phyloP scores from a whole-genome alignment of 2,113 vertebrate genomes.

The Campylomormyrus numenius region DNA sequence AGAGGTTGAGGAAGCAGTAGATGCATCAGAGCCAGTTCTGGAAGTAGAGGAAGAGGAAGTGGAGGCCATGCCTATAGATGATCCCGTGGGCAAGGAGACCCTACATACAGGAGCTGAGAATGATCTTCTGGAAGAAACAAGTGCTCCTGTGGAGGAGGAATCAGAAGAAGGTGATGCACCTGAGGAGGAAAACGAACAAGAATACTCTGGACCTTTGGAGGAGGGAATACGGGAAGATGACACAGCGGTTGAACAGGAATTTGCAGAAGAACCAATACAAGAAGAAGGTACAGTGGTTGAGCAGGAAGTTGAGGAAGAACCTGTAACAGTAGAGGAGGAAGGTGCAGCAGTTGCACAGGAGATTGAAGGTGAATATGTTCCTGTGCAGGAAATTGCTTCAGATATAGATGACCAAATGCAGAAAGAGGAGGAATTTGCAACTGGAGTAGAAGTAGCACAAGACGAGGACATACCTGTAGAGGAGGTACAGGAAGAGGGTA shows the following conservation, averaged over 20 bases:
- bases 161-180: background rate
- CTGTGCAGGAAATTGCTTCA: background rate
- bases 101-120: background rate
- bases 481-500: background rate
- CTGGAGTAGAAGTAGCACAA: background rate
- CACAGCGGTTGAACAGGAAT: background rate
- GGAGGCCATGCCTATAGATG: background rate
- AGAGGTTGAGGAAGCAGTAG: background rate
- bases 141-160: background rate
- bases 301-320: background rate
- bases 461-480: background rate
- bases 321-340: background rate
- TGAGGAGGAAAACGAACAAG: background rate
- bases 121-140: background rate
- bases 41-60: constrained; percentile 4
- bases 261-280: background rate
- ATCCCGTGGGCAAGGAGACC: background rate
- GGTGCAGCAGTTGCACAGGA: background rate
- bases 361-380: background rate
- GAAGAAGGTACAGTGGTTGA: background rate
- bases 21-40: background rate
- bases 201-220: background rate
- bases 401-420: background rate
- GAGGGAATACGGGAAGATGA: background rate
- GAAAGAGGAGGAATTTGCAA: background rate